phyloP scores from a whole-genome alignment of 2,888 invertebrate species.

The Pammene fasciana region DNA sequence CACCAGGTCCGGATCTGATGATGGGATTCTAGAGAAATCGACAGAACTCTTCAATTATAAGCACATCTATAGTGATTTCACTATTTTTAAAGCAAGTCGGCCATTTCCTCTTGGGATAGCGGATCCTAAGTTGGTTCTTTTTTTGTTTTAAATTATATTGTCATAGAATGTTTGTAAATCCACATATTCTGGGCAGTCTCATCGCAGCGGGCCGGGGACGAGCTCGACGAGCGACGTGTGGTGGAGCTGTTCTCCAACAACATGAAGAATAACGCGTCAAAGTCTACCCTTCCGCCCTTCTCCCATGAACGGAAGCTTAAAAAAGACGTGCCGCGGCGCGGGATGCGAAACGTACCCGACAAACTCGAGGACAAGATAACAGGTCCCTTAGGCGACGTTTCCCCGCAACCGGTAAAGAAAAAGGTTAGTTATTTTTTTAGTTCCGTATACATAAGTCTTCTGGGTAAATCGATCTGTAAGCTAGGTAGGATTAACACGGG shows the following conservation, averaged over 20 bases:
- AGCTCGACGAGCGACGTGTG: constrained; percentile 64
- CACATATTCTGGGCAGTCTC: not conserved
- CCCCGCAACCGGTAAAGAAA: constrained; percentile 47
- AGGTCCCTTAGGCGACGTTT: constrained; percentile 47
- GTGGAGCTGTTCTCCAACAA: constrained; percentile 76
- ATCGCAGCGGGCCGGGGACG: constrained; percentile 1
- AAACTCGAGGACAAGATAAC: constrained; percentile 47
- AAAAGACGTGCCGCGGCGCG: constrained; percentile 42
- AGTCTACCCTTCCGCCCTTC: constrained; percentile 28
- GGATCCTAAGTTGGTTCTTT: no score
- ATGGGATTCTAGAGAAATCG: no score
- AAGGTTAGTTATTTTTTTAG: constrained; percentile 3
- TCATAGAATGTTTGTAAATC: constrained; percentile 3
- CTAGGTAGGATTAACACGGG: no score
- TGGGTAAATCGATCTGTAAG: no score
- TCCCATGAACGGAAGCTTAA: constrained; percentile 46
- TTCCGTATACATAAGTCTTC: no score
- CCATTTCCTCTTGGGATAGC: no score
- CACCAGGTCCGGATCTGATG: no score
- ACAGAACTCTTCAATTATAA: no score
- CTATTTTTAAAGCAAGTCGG: no score
- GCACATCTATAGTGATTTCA: no score
- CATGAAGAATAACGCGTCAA: constrained; percentile 48
- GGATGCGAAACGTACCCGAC: not conserved
- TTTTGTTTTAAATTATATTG: not conserved